Evolutionary conservation across 2,113 vertebrate species (phyloP).

Genomic region (Bubo scandiacus): DNA sequence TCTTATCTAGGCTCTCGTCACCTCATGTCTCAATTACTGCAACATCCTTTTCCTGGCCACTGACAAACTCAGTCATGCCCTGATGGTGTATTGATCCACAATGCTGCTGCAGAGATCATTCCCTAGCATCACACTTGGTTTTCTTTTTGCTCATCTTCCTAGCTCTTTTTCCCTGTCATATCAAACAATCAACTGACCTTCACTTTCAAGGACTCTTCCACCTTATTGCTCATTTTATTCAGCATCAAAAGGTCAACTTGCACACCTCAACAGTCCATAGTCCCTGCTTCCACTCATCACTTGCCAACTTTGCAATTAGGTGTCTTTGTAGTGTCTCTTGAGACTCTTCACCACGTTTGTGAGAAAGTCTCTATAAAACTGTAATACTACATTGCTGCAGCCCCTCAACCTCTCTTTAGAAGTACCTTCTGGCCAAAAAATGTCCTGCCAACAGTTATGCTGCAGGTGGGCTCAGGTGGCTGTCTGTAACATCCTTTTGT

Average conservation of each 20-base stretch:
- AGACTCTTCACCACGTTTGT: background rate
- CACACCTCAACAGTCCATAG: background rate
- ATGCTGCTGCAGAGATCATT: background rate
- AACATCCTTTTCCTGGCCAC: slow-evolving; percentile 10
- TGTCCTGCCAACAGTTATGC: background rate
- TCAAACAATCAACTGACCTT: background rate
- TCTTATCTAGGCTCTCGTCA: slow-evolving; percentile 29
- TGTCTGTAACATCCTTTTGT: background rate
- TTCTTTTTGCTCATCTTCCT: background rate
- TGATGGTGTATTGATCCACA: slow-evolving; percentile 33
- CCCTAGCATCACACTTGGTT: background rate
- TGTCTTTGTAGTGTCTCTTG: background rate
- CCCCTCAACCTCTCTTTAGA: background rate
- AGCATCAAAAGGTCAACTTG: background rate
- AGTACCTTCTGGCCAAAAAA: background rate
- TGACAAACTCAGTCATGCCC: slow-evolving; percentile 21
- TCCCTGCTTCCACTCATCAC: background rate
- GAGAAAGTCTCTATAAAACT: background rate
- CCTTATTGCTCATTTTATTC: slow-evolving; percentile 7
- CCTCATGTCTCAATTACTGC: slow-evolving; percentile 51
- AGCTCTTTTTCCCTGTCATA: background rate
- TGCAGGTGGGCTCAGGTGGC: background rate
- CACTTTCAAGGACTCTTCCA: slow-evolving; percentile 30
- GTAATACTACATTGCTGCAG: background rate
- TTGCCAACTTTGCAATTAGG: background rate